Evolutionary conservation across 2,797 vertebrate genomes (phyloP), one percentile per base, ranked within the genome.

Genomic region (Coendou prehensilis): DNA sequence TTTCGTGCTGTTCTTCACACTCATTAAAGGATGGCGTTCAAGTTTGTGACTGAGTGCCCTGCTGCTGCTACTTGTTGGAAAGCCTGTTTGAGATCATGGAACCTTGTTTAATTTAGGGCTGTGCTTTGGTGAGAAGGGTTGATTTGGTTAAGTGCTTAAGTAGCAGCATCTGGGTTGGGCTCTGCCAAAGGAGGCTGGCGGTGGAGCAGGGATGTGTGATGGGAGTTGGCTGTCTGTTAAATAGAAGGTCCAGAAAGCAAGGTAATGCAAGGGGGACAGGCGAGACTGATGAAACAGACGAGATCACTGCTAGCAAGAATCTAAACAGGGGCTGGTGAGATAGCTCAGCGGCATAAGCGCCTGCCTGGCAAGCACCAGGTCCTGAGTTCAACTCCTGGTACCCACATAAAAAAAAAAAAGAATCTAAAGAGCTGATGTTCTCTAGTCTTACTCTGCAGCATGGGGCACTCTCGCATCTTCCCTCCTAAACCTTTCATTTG

Each of bases 121-220:
- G 95, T 61, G 94, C 89, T 93, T 95, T 96, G 94, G 33, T 96
- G 64, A 94, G 73, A 82, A 95, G 61, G 71, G 71, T 57, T 85
- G 78, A 89, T 96, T 89, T 18, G 87, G 93, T 81, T 91, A 82
- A 94, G 64, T 84, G 73, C 67, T 89, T 96, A 97, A 96, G 73
- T 86, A 87, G 93, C 97, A 98, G 90, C 96, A 76, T 96, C 95
- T 97, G 95, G 73, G 56, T 87, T 73, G 87, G 92, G 76, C 75
- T 63, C 17, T 93, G 97, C 96, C 94, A 92, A 41, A 64, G 75
- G 54, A 89, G 57, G 47, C 45, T 69, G 84, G 83, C 87, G 56
- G 52, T 50, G 50, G 85, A 91, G 81, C 79, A 37, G 61, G 79
- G 87, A 67, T 87, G 5, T 92, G 73, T 96, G 95, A 93, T 82